Conservation (phyloP, 1,140 invertebrate species). For the Homarus americanus region DNA sequence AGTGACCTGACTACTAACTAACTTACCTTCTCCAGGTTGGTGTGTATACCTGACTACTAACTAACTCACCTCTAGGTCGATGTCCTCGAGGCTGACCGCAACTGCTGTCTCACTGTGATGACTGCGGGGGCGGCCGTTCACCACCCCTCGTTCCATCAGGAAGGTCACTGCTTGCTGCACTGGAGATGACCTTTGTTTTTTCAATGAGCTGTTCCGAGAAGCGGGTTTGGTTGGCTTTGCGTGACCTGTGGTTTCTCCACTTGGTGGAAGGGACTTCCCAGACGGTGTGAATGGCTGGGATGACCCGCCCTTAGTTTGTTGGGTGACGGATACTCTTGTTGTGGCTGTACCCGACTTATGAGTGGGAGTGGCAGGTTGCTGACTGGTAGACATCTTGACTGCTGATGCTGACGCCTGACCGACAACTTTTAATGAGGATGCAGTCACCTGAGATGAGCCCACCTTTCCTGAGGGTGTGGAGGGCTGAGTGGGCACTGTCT, state of each 20-base stretch:
- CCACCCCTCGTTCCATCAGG: constrained; percentile 49
- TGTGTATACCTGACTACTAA: not conserved
- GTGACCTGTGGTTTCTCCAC: constrained; percentile 10
- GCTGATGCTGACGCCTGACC: not conserved
- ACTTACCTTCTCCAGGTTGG: not conserved
- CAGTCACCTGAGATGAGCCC: constrained; percentile 9
- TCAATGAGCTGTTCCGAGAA: constrained; percentile 58
- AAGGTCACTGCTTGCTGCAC: constrained; percentile 61
- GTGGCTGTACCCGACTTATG: not conserved
- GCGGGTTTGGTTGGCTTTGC: constrained; percentile 49
- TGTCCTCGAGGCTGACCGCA: constrained; percentile 66
- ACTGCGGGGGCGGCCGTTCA: constrained; percentile 41
- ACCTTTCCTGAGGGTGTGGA: constrained; percentile 24
- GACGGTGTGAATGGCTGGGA: not conserved
- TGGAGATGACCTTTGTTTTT: constrained; percentile 54
- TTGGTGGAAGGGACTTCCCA: constrained; percentile 40
- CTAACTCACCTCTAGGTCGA: constrained; percentile 68
- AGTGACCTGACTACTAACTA: not conserved
- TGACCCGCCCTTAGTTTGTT: constrained; percentile 6
- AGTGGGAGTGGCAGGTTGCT: constrained; percentile 35
- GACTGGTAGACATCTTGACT: constrained; percentile 29
- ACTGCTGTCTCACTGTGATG: not conserved
- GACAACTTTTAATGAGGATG: constrained; percentile 10
- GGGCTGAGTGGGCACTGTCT: constrained; percentile 39
- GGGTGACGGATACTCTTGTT: constrained; percentile 17